Conservation (phyloP, 2,797 vertebrate species). For the Pipistrellus kuhlii region DNA sequence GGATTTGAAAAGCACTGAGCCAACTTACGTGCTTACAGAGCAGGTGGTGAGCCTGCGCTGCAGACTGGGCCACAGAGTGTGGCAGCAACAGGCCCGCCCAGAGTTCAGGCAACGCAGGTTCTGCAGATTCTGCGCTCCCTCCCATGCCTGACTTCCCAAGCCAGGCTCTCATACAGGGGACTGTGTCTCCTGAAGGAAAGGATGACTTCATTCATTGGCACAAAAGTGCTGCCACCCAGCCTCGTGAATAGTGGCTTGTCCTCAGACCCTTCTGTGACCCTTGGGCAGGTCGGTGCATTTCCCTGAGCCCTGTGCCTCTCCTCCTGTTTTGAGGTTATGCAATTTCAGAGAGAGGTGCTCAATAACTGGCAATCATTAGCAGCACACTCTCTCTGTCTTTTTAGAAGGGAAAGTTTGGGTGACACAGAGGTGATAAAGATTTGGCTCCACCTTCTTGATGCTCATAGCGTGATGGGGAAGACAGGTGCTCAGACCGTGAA, state of each 20-base stretch:
- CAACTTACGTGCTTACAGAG: not conserved
- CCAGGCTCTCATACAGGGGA: not conserved
- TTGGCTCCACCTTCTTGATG: not conserved
- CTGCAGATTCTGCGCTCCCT: accelerated
- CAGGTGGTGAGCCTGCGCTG: not conserved
- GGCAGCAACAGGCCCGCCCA: not conserved
- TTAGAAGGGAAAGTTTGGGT: not conserved
- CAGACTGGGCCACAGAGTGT: not conserved
- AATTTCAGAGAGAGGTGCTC: not conserved
- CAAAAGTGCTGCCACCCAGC: not conserved
- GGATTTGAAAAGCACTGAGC: not conserved
- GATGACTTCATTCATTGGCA: not conserved
- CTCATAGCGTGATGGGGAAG: not conserved
- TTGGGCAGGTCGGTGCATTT: not conserved
- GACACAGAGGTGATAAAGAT: not conserved
- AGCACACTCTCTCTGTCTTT: not conserved
- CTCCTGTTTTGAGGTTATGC: not conserved
- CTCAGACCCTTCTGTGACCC: not conserved
- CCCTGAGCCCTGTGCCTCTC: not conserved
- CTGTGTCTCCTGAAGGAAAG: not conserved
- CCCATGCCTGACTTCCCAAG: not conserved
- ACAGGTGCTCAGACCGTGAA: not conserved
- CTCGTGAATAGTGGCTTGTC: not conserved
- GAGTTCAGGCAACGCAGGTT: not conserved
- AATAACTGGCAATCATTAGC: not conserved